A percentile compares a stretch with the other conserved stretches of the same genome.
Conservation (phyloP, 2,888 invertebrate species). For the Ichneumoninae sp. region DNA sequence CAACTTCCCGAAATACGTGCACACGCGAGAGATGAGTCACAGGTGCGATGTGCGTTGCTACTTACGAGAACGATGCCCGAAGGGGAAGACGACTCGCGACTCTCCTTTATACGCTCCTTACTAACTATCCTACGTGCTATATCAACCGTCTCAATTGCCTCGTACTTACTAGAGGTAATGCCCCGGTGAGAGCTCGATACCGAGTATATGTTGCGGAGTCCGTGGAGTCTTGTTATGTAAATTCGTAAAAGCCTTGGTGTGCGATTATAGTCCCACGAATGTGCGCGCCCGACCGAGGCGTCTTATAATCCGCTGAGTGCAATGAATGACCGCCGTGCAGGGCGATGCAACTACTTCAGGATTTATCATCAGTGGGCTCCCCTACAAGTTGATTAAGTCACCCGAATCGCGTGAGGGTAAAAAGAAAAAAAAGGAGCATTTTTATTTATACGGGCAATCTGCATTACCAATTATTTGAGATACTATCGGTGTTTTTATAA, state of each 20-base stretch:
- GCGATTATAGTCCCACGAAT: constrained; percentile 18
- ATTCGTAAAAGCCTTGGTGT: constrained; percentile 4
- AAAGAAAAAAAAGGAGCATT: neutral
- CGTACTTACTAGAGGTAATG: constrained; percentile 12
- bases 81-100: neutral
- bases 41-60: constrained; percentile 16
- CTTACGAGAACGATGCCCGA: neutral
- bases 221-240: constrained; percentile 34
- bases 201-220: neutral
- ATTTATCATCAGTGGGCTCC: neutral
- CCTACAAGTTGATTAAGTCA: neutral
- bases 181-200: constrained; percentile 10
- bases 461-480: neutral
- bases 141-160: constrained; percentile 28
- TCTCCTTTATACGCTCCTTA: constrained; percentile 5
- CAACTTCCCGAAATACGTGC: constrained; percentile 1
- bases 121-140: constrained; percentile 5
- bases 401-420: neutral
- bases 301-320: constrained; percentile 4
- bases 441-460: neutral
- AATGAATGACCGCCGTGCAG: constrained; percentile 4
- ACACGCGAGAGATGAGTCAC: constrained; percentile 31
- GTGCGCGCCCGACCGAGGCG: neutral
- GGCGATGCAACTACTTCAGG: neutral
- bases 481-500: neutral